These are phyloP conservation scores for Alviniconcha marisindica DNA, from an alignment of 1,140 invertebrate genomes.

Conservation along the genomic window DNA sequence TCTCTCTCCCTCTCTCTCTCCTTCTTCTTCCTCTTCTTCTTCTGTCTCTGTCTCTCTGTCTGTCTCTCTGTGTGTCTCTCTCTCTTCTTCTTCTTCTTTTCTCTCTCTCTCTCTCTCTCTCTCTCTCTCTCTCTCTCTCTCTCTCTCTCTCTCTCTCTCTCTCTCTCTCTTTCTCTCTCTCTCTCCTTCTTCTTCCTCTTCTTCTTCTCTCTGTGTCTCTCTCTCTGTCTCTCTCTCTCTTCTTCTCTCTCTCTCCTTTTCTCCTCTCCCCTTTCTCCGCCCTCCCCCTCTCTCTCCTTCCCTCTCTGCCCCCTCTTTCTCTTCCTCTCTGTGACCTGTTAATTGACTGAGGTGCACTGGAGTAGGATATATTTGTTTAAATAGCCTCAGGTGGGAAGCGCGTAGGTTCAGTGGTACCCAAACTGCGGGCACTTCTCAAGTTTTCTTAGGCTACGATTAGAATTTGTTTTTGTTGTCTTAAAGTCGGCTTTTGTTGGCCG, in stretches of 20 bases:
- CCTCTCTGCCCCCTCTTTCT: conserved; percentile 1
- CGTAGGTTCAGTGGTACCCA: too few relatives aligned
- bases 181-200: neutral
- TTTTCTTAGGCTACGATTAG: too few relatives aligned
- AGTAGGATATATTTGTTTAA: too few relatives aligned
- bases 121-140: neutral
- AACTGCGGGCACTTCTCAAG: too few relatives aligned
- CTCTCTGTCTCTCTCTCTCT: conserved; percentile 8
- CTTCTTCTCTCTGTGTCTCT: neutral
- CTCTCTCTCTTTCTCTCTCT: neutral
- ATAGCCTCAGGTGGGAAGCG: too few relatives aligned
- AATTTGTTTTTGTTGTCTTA: too few relatives aligned
- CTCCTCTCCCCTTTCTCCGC: neutral
- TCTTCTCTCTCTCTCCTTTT: neutral
- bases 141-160: neutral
- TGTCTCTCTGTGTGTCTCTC: neutral
- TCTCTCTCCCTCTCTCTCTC: neutral
- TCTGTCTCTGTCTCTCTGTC: conserved; percentile 1
- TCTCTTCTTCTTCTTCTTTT: neutral
- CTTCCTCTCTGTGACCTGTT: neutral
- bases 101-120: neutral
- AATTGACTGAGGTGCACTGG: too few relatives aligned
- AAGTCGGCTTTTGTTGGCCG: too few relatives aligned
- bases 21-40: neutral
- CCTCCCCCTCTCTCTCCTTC: neutral